phyloP scores from a whole-genome alignment of 2,113 vertebrate species.

The Willisornis vidua region DNA sequence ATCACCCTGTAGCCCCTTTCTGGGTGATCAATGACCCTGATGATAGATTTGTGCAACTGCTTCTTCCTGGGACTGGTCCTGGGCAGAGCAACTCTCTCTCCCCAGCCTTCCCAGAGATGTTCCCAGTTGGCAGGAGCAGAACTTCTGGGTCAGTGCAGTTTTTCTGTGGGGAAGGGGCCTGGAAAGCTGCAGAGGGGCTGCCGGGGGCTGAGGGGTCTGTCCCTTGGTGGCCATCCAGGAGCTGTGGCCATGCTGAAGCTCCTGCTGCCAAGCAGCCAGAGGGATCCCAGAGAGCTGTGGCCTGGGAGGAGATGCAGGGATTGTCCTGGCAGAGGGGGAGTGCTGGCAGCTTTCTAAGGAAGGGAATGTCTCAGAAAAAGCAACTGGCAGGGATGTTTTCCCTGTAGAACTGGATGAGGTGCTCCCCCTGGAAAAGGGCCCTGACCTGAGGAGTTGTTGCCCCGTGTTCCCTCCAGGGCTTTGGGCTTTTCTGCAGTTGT shows the following conservation, averaged over 20 bases:
- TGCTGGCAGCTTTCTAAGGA: not conserved
- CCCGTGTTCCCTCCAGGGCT: not conserved
- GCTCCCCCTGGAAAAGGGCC: not conserved
- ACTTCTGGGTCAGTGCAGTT: not conserved
- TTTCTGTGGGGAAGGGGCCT: accelerated
- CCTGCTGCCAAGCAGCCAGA: accelerated
- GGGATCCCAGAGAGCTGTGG: accelerated
- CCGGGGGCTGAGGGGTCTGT: accelerated
- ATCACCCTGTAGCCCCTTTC: not conserved
- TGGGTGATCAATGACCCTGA: not conserved
- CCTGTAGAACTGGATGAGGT: not conserved
- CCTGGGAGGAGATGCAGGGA: not conserved
- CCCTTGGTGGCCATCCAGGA: not conserved
- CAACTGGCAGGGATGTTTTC: not conserved
- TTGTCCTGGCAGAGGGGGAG: not conserved
- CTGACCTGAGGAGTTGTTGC: not conserved
- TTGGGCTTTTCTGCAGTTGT: not conserved
- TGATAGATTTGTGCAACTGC: not conserved
- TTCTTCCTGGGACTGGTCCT: not conserved
- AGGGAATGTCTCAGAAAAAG: not conserved
- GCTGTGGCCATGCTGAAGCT: not conserved
- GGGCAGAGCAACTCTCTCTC: not conserved
- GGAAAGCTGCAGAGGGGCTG: not conserved
- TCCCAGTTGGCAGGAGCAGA: not conserved
- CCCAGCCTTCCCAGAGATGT: accelerated